Base-by-base conservation (phyloP, 2,888 invertebrate species). In the Automeris io region DNA sequence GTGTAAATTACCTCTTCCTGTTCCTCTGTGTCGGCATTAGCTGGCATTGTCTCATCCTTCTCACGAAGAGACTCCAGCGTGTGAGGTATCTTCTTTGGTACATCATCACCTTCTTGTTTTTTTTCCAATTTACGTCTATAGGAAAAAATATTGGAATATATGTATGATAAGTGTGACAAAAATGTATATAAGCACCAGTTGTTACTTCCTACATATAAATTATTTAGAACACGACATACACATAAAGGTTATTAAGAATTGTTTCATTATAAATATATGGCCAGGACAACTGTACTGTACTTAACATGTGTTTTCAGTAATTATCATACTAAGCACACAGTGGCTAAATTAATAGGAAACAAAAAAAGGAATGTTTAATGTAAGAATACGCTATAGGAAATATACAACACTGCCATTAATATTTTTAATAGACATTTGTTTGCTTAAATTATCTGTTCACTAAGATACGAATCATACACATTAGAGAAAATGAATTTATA, bases 11-110 rank as follows among this genome's bases (percentile, higher is more conserved):
- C 80, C 70, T 94, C 92, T 56, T 91, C 91, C 51, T 94, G 92
- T 46, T 93, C 95, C 36, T 93, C 93, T 2, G 90, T 90, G 40
- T 95, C 93, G 8, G 91, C 80, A 61, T 94, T 91, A 2, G 89
- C 91, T 11, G 95, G 88, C 66, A 92, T 92, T 0, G 99, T 99
- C 66, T 95, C 96, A 90, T 99, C 99, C 55, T 92, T 91, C 64
- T 96, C 95, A 40, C 99, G 89, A 44, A 95, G 90, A 51, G 93
- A 96, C 74, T 99, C 99, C 57, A 99, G 91, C 0, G 99, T 99
- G 66, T 95, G 95, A 0, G 98, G 99, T 7, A 83, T 55, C 49
- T 85, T 65, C 57, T 83, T 86, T 1, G 82, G 82, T 0, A 71
- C 83, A 69, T 83, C 82, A 3, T 85, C 86, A 1, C 83, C 86